Percentiles rank a stretch among this genome's conserved stretches.
Conservation (phyloP, 2,797 vertebrate genomes). For the Peromyscus nudipes region DNA sequence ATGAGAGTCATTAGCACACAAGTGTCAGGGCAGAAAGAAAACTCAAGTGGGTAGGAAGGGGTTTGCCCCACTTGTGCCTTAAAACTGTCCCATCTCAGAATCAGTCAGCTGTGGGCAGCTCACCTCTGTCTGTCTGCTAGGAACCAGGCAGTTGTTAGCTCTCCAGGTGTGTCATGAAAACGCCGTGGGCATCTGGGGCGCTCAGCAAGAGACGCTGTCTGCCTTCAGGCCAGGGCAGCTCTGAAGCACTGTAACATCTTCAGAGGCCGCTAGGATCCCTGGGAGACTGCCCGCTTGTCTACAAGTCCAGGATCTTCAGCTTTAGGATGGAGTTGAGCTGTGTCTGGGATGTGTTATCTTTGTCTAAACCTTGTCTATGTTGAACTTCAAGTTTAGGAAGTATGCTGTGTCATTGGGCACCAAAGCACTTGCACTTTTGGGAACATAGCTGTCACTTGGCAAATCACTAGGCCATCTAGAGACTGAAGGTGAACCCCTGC, state of each 20-base stretch:
- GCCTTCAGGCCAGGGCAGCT: neutral
- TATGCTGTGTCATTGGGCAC: neutral
- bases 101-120: neutral
- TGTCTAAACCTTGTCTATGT: neutral
- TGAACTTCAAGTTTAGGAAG: neutral
- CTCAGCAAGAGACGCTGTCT: neutral
- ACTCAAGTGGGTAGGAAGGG: neutral
- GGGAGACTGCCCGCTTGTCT: neutral
- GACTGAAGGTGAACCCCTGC: neutral
- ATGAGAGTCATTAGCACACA: neutral
- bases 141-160: neutral
- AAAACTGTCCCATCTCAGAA: neutral
- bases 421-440: constrained; percentile 30
- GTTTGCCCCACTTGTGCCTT: neutral
- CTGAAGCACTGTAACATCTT: fast-evolving
- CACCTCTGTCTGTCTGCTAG: neutral
- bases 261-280: neutral
- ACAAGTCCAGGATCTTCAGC: neutral
- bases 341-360: neutral
- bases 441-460: neutral
- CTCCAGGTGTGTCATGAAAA: neutral
- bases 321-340: neutral
- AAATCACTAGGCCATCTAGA: neutral
- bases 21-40: neutral
- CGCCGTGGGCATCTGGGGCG: neutral